Conservation (phyloP, 1,140 invertebrate genomes). For the Trichogramma pretiosum region DNA sequence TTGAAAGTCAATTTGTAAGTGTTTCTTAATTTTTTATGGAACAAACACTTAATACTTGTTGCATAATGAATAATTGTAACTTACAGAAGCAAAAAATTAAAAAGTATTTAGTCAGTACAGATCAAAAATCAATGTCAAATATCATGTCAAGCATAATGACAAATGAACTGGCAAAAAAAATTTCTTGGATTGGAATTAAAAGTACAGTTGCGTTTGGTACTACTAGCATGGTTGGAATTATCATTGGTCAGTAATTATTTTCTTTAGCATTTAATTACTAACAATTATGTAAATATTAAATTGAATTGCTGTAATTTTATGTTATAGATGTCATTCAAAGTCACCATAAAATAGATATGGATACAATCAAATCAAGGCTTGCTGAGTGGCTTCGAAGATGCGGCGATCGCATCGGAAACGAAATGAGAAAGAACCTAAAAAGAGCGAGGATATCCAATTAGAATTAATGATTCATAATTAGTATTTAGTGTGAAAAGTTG, state of each 20-base stretch:
- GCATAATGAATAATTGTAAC: background rate
- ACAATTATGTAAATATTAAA: background rate
- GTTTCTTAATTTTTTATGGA: background rate
- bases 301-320: background rate
- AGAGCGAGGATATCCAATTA: constrained; percentile 35
- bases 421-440: constrained; percentile 7
- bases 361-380: background rate
- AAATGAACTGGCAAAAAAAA: constrained; percentile 5
- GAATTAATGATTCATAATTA: constrained; percentile 34
- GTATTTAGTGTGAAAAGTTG: constrained; percentile 9
- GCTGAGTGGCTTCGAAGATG: constrained; percentile 13
- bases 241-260: constrained; percentile 5
- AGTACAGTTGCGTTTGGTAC: constrained; percentile 5
- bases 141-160: constrained; percentile 8
- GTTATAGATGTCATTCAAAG: constrained; percentile 6
- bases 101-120: constrained; percentile 2
- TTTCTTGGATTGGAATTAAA: constrained; percentile 14
- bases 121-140: constrained; percentile 11
- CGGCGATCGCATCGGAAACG: constrained; percentile 10
- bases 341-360: constrained; percentile 6
- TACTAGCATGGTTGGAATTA: constrained; percentile 6
- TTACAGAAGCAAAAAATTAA: background rate
- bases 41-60: background rate
- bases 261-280: too few species aligned
- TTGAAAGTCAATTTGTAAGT: constrained; percentile 13